A percentile compares a stretch with the other conserved stretches of the same genome.
These are phyloP conservation scores for Coendou prehensilis DNA, from an alignment of 2,797 vertebrate genomes.

Conservation along the genomic window DNA sequence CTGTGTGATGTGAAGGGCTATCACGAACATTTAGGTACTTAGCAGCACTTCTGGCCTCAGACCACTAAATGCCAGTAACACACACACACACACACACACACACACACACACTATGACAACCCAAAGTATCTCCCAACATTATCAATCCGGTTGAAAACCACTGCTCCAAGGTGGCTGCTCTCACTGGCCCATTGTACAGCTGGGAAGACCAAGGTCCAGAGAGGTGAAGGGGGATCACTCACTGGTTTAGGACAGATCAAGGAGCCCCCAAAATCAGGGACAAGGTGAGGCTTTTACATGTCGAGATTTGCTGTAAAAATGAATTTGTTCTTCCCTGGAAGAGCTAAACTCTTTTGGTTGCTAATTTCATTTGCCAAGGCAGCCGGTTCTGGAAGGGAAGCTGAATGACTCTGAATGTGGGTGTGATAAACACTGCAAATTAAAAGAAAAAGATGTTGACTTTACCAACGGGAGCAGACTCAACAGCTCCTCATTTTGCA, in stretches of 20 bases:
- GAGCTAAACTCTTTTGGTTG: constrained; percentile 62
- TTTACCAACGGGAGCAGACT: neutral
- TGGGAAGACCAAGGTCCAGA: neutral
- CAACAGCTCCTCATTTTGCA: neutral
- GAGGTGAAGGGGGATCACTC: neutral
- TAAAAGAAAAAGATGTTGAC: neutral
- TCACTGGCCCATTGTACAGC: neutral
- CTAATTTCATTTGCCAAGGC: constrained; percentile 71
- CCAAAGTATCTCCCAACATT: neutral
- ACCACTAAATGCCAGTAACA: neutral
- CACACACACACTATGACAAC: neutral
- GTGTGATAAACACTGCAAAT: constrained; percentile 70
- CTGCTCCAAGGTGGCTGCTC: neutral
- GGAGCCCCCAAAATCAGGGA: neutral
- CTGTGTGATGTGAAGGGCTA: neutral
- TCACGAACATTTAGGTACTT: neutral
- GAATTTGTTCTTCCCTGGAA: constrained; percentile 47
- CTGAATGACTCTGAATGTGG: constrained; percentile 50
- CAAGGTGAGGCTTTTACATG: neutral
- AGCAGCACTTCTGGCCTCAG: neutral
- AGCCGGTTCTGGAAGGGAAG: constrained; percentile 73
- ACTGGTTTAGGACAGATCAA: neutral
- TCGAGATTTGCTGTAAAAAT: constrained; percentile 38
- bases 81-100: neutral
- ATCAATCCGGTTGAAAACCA: neutral